Evolutionary conservation across 2,888 invertebrate genomes (phyloP).

Genomic region (Bursaphelenchus okinawaensis): DNA sequence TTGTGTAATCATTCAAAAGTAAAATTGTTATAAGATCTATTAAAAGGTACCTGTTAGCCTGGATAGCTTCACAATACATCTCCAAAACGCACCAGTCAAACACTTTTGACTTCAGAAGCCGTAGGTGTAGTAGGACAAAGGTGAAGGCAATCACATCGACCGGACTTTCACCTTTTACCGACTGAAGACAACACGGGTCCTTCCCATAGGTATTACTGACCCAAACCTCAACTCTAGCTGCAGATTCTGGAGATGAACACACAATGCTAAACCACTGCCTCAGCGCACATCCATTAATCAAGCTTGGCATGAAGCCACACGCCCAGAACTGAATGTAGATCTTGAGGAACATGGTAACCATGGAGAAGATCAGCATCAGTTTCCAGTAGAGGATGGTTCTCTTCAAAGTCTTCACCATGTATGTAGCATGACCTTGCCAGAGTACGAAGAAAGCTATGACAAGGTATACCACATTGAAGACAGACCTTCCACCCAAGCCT

Average conservation of each 20-base stretch:
- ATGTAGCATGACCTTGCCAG: slow-evolving; percentile 96
- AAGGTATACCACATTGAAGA: slow-evolving; percentile 86
- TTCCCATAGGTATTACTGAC: neutral
- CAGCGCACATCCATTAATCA: slow-evolving; percentile 64
- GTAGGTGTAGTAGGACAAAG: slow-evolving; percentile 81
- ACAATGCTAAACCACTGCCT: slow-evolving; percentile 84
- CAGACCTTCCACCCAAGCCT: slow-evolving; percentile 84
- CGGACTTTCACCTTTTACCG: slow-evolving; percentile 73
- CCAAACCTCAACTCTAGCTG: neutral
- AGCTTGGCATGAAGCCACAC: neutral
- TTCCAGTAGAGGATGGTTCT: slow-evolving; percentile 69
- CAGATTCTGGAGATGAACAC: slow-evolving; percentile 65
- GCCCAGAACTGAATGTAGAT: slow-evolving; percentile 59
- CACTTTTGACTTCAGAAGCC: slow-evolving; percentile 88
- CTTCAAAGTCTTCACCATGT: slow-evolving; percentile 69
- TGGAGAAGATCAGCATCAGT: slow-evolving; percentile 78
- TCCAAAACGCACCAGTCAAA: slow-evolving; percentile 94
- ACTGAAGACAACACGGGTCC: slow-evolving; percentile 1
- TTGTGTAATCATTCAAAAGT: neutral
- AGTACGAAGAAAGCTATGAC: slow-evolving; percentile 90
- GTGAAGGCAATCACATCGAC: slow-evolving; percentile 94
- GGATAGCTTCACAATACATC: slow-evolving; percentile 84
- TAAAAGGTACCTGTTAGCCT: slow-evolving; percentile 69
- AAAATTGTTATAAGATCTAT: neutral
- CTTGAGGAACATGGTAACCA: slow-evolving; percentile 80